Conservation (phyloP, 1,140 invertebrate species). For the Hylaeus volcanicus region DNA sequence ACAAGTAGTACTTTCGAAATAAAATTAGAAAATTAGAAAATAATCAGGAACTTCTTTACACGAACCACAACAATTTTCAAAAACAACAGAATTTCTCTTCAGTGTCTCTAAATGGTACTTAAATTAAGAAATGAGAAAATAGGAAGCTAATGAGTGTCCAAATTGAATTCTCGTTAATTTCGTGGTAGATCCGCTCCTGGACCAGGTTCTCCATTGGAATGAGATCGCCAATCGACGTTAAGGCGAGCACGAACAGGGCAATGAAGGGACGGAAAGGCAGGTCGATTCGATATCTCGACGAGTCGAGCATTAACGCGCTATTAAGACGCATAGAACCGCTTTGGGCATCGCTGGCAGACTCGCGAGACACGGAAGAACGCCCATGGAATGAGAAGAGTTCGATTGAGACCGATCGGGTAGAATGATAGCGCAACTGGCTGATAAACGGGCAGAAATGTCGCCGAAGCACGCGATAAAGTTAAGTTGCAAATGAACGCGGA, state of each 20-base stretch:
- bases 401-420: constrained; percentile 13
- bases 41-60: too few species aligned
- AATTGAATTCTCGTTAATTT: too few species aligned
- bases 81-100: too few species aligned
- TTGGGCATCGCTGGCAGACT: neutral
- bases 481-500: neutral
- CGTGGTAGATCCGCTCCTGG: too few species aligned
- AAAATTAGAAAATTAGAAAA: too few species aligned
- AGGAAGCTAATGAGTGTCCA: too few species aligned
- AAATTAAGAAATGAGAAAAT: too few species aligned
- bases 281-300: constrained; percentile 17
- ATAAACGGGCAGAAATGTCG: constrained; percentile 19
- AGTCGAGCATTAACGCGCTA: constrained; percentile 23
- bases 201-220: neutral
- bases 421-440: constrained; percentile 9
- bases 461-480: constrained; percentile 1
- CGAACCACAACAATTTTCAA: too few species aligned
- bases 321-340: constrained; percentile 29
- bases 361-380: neutral
- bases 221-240: neutral
- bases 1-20: too few species aligned
- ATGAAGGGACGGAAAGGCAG: neutral
- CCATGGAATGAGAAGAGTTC: neutral
- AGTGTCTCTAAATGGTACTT: too few species aligned
- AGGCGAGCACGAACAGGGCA: neutral